Percentiles rank a stretch among this genome's conserved stretches.
These are phyloP conservation scores for Morone chrysops DNA, from an alignment of 2,113 vertebrate species.

Conservation along the genomic window DNA sequence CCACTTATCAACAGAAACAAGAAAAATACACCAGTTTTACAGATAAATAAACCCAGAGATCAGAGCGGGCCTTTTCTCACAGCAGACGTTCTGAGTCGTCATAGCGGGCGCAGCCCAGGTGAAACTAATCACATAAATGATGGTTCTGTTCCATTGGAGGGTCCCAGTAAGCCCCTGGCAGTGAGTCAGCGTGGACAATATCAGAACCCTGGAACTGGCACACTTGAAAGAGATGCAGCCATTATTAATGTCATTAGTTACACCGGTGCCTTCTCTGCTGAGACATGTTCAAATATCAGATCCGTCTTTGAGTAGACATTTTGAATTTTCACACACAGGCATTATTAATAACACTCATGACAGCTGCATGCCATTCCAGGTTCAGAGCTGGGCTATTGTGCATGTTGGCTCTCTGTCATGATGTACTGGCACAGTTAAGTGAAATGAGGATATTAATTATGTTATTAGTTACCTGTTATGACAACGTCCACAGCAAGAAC, in stretches of 20 bases:
- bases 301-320: conserved; percentile 9
- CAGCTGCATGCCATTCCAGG: conserved; percentile 5
- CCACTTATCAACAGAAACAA: background rate
- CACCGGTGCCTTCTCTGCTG: conserved; percentile 35
- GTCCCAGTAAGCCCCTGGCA: conserved; percentile 46
- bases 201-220: conserved; percentile 35
- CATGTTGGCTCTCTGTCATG: background rate
- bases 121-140: conserved; percentile 56
- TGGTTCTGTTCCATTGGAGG: conserved; percentile 30
- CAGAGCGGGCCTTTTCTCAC: background rate
- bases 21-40: background rate
- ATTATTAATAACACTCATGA: conserved; percentile 24
- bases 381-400: background rate
- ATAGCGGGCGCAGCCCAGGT: conserved; percentile 29
- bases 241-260: conserved; percentile 56
- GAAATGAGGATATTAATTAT: conserved; percentile 12
- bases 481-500: background rate
- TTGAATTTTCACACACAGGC: conserved; percentile 14
- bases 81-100: conserved; percentile 15
- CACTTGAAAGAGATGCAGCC: conserved; percentile 19
- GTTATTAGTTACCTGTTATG: conserved; percentile 13
- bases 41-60: background rate
- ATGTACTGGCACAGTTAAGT: background rate
- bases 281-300: conserved; percentile 20
- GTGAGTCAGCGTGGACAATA: conserved; percentile 19